Base-by-base conservation (phyloP, 2,797 vertebrate species). In the Sebastes cheni region DNA sequence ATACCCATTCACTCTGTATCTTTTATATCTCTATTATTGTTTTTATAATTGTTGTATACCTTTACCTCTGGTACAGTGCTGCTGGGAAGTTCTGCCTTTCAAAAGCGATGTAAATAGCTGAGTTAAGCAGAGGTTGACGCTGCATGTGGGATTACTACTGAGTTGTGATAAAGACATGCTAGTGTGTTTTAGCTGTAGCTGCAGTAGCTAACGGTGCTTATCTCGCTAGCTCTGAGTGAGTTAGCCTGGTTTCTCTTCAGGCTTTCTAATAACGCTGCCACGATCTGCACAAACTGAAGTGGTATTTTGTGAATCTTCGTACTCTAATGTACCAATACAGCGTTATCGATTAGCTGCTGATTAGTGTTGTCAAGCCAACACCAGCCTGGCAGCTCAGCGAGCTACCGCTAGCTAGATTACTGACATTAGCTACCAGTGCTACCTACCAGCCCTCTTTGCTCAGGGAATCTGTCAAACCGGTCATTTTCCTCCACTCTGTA, bases 361-460 rank as follows among this genome's bases (percentile, higher is more conserved):
- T 23, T 25, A 23, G 6, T 76, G n/a, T 32, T 81, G 56, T 72
- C 11, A 59, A 80, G 34, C 71, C 50, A 72, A 52, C 58, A 75
- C n/a, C 74, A 80, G 65, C 67, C 61, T 80, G 34, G 34, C 20
- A 81, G 9, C 75, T 30, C 27, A 34, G 50, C 61, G 39, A 67
- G 50, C 69, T 64, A 22, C 39, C 62, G 61, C 12, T 10, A 86
- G 87, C 81, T 89, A 80, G 91, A 80, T 86, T 27, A 55, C 29
- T 78, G 60, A 84, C 67, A 14, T 72, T 78, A 88, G 86, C 90
- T 78, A 25, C 34, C 58, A 25, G 34, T 85, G 85, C 84, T 85
- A 93, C 96, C 79, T 94, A 97, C 96, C 96, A 97, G 95, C 96
- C 96, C 92, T 97, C 95, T 88, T 91, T 93, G 75, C 58, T 85